Evolutionary conservation across 2,113 vertebrate species (phyloP).

Genomic region (Catharus fuscescens): DNA sequence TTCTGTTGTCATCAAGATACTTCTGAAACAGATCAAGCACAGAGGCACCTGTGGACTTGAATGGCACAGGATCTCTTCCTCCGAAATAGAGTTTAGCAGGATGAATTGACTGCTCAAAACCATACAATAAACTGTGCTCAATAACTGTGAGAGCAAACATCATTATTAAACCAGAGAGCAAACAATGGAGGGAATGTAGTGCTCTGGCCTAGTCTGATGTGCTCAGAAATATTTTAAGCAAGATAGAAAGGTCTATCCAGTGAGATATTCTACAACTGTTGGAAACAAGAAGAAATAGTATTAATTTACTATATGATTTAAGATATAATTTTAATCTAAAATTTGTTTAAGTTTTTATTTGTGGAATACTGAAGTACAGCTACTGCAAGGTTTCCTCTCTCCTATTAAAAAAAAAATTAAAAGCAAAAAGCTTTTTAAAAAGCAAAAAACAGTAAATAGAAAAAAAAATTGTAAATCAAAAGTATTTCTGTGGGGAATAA

Average conservation of each 20-base stretch:
- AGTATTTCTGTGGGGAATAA: neutral
- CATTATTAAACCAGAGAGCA: neutral
- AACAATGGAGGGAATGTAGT: neutral
- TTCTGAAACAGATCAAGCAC: neutral
- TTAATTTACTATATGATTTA: neutral
- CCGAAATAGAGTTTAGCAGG: neutral
- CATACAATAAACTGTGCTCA: neutral
- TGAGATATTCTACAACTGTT: neutral
- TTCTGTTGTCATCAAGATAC: neutral
- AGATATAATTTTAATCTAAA: neutral
- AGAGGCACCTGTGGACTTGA: neutral
- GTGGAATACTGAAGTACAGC: neutral
- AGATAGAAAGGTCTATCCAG: neutral
- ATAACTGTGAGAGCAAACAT: accelerated
- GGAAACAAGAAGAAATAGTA: neutral
- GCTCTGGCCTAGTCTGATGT: neutral
- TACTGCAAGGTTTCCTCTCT: neutral
- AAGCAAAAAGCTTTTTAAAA: neutral
- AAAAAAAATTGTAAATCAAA: neutral
- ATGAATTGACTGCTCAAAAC: neutral
- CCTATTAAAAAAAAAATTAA: no score
- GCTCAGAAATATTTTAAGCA: neutral
- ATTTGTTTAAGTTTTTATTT: neutral
- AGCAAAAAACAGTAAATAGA: neutral
- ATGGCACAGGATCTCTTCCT: neutral